Conservation (phyloP, 2,888 invertebrate genomes). For the Euplexia lucipara region DNA sequence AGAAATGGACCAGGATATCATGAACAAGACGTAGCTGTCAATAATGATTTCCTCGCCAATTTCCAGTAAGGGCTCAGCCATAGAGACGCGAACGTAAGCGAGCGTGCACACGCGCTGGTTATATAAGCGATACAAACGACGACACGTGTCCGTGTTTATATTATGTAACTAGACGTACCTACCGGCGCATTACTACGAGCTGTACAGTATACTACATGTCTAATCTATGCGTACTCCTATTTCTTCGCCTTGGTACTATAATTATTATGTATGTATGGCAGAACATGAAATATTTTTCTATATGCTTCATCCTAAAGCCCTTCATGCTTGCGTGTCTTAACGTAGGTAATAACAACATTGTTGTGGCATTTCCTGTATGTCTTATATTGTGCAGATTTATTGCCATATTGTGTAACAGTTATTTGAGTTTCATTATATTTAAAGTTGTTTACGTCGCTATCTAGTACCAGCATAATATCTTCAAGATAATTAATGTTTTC, state of each 20-base stretch:
- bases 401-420: neutral
- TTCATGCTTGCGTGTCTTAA: neutral
- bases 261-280: conserved; percentile 56
- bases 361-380: neutral
- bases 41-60: conserved; percentile 47
- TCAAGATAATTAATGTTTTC: conserved; percentile 19
- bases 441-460: conserved; percentile 2
- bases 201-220: conserved; percentile 52
- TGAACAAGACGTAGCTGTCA: conserved; percentile 50
- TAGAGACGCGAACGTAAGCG: conserved; percentile 53
- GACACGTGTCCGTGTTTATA: conserved; percentile 83
- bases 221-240: conserved; percentile 53
- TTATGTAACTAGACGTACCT: conserved; percentile 77
- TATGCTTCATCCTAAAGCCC: conserved; percentile 1
- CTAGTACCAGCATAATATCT: conserved; percentile 2
- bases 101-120: conserved; percentile 71
- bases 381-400: neutral
- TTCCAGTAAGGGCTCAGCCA: conserved; percentile 55
- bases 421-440: conserved; percentile 8
- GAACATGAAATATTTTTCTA: conserved; percentile 15
- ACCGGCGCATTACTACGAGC: conserved; percentile 57
- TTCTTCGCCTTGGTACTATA: no score
- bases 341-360: neutral
- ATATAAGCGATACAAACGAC: conserved; percentile 72
- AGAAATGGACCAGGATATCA: conserved; percentile 53